A percentile compares a stretch with the other conserved stretches of the same genome.
Conservation (phyloP, 1,140 invertebrate genomes). For the Propsilocerus akamusi region DNA sequence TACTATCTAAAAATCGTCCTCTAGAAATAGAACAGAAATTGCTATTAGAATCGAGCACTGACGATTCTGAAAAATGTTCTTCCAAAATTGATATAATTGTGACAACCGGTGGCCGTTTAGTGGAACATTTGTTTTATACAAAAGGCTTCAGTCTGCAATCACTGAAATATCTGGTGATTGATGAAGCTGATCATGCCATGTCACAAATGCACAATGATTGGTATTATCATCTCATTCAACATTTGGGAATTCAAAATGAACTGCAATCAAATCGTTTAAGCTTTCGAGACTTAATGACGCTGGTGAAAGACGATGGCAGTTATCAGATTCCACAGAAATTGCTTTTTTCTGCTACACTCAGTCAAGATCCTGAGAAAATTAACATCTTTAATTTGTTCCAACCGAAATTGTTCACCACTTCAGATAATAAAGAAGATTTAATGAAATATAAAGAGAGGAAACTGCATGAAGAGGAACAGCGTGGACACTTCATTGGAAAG, state of each 20-base stretch:
- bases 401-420: constrained; percentile 77
- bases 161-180: constrained; percentile 76
- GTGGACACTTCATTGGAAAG: constrained; percentile 43
- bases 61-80: constrained; percentile 15
- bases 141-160: constrained; percentile 64
- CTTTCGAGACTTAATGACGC: neutral
- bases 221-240: constrained; percentile 50
- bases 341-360: constrained; percentile 87
- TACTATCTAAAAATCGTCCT: constrained; percentile 51
- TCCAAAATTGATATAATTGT: constrained; percentile 75
- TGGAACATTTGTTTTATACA: constrained; percentile 80
- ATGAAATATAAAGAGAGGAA: constrained; percentile 18
- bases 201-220: constrained; percentile 81
- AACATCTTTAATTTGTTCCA: constrained; percentile 72
- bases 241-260: neutral
- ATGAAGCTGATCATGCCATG: constrained; percentile 90
- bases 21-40: constrained; percentile 57
- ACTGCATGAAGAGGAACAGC: constrained; percentile 16
- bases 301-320: neutral
- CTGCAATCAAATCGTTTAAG: neutral
- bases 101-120: constrained; percentile 79
- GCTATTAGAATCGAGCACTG: constrained; percentile 46
- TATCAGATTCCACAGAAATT: constrained; percentile 58
- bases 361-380: constrained; percentile 89
- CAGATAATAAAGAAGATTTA: constrained; percentile 27